phyloP scores from a whole-genome alignment of 2,113 vertebrate genomes.

The Gnathonemus longibarbis region DNA sequence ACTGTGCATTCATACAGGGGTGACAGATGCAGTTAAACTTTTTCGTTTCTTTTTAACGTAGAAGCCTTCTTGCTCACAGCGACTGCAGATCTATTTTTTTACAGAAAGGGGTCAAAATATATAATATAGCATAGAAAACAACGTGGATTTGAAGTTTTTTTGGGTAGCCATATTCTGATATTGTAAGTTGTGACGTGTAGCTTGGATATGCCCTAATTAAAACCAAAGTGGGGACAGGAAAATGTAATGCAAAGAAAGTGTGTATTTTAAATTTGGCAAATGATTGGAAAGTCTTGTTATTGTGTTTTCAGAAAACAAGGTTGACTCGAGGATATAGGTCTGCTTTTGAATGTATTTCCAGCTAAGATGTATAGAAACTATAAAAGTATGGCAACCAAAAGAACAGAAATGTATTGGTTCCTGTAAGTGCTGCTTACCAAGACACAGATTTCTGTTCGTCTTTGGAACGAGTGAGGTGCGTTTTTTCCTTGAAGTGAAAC shows the following conservation, averaged over 20 bases:
- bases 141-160: not conserved
- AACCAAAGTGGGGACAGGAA: constrained; percentile 48
- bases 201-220: constrained; percentile 31
- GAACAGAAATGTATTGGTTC: not conserved
- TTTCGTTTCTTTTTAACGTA: not conserved
- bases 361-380: not conserved
- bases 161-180: not conserved
- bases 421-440: constrained; percentile 1
- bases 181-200: not conserved
- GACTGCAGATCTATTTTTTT: constrained; percentile 14
- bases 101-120: not conserved
- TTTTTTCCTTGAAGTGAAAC: not conserved
- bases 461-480: not conserved
- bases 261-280: not conserved
- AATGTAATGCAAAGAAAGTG: constrained; percentile 18
- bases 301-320: not conserved
- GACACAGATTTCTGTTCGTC: not conserved
- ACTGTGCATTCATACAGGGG: not conserved
- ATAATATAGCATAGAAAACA: not conserved
- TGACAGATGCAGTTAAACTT: not conserved
- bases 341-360: constrained; percentile 17
- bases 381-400: not conserved
- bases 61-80: constrained; percentile 29
- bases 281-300: not conserved
- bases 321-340: not conserved